These are phyloP conservation scores for Anguilla japonica DNA, from an alignment of 2,113 vertebrate species.

Conservation along the genomic window DNA sequence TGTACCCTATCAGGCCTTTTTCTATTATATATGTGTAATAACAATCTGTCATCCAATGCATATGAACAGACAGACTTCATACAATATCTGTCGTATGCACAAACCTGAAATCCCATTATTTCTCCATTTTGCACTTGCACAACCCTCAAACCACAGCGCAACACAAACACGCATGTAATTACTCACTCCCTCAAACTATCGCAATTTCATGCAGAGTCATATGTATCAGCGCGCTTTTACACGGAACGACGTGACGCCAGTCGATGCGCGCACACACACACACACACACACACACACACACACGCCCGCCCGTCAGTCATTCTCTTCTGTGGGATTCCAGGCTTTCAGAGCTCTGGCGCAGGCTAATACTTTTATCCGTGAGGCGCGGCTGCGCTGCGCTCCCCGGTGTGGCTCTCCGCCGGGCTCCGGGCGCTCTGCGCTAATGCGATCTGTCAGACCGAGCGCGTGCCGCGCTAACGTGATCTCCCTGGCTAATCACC, in stretches of 20 bases:
- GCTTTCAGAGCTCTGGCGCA: no score
- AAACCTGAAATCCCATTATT: background rate
- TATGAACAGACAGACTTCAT: background rate
- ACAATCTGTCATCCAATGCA: background rate
- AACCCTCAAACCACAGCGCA: background rate
- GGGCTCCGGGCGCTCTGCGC: no score
- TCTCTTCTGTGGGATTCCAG: no score
- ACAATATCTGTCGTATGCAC: background rate
- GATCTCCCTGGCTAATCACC: no score
- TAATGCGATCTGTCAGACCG: no score
- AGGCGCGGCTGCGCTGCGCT: background rate
- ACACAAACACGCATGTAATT: background rate
- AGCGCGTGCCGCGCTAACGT: no score
- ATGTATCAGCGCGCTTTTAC: no score
- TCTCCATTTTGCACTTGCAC: background rate
- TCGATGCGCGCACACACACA: slow-evolving; percentile 55
- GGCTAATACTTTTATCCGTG: background rate
- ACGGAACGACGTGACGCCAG: slow-evolving; percentile 22
- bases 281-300: slow-evolving; percentile 35
- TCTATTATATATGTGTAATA: background rate
- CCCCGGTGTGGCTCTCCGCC: no score
- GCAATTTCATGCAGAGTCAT: no score
- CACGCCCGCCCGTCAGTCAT: background rate
- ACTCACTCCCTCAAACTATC: no score
- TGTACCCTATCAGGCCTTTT: background rate